A percentile compares a stretch with the other conserved stretches of the same genome.
These are phyloP conservation scores for Muscicapa comitata DNA, from an alignment of 2,797 vertebrate genomes.

Conservation along the genomic window DNA sequence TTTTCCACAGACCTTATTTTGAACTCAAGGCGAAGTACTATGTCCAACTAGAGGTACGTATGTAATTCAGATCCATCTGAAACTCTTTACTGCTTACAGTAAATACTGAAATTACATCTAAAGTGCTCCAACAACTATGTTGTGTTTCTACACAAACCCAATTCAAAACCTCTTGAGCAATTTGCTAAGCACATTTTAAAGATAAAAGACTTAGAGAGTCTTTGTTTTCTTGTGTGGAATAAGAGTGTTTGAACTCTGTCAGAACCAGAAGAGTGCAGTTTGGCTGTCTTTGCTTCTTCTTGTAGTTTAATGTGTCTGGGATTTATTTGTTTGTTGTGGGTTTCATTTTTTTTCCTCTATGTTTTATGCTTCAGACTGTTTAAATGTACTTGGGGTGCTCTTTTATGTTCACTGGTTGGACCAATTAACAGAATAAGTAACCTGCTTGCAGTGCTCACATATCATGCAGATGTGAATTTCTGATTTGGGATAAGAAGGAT, in stretches of 20 bases:
- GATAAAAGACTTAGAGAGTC: not conserved
- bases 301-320: not conserved
- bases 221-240: not conserved
- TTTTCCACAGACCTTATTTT: conserved; percentile 88
- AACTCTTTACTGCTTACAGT: not conserved
- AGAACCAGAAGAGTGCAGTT: not conserved
- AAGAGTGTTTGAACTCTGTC: not conserved
- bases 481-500: not conserved
- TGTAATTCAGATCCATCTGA: not conserved
- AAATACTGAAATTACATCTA: not conserved
- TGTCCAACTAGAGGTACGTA: conserved; percentile 91
- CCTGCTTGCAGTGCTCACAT: not conserved
- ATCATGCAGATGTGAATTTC: not conserved
- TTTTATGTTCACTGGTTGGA: not conserved
- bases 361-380: not conserved
- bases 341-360: not conserved
- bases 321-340: not conserved
- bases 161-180: not conserved
- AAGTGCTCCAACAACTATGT: not conserved
- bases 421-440: not conserved
- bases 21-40: conserved; percentile 97
- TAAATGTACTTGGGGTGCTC: not conserved
- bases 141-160: not conserved
- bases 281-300: not conserved
- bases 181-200: not conserved